Percentiles rank a stretch among this genome's conserved stretches.
These are phyloP conservation scores for Rousettus madagascariensis DNA, from an alignment of 2,797 vertebrate genomes.

Conservation along the genomic window DNA sequence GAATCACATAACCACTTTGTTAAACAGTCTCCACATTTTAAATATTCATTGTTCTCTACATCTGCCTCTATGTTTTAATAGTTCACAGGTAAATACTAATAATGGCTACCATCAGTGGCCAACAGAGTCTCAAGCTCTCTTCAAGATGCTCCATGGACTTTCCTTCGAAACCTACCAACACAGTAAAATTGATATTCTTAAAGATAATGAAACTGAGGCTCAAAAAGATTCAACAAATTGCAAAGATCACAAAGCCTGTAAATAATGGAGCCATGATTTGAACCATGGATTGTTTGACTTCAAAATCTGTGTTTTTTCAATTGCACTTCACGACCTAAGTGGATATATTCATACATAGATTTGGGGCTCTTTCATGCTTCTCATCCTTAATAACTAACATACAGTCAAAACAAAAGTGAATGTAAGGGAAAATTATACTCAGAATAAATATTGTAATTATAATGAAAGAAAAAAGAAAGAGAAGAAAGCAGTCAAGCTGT, in stretches of 20 bases:
- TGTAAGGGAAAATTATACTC: conserved; percentile 1
- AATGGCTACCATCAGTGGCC: background rate
- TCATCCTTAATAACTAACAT: conserved; percentile 5
- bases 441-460: conserved; percentile 39
- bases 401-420: conserved; percentile 49
- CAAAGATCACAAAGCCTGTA: background rate
- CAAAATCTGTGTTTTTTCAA: background rate
- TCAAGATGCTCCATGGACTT: background rate
- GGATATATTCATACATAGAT: background rate
- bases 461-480: conserved; percentile 21
- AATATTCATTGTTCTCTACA: background rate
- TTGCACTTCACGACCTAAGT: background rate
- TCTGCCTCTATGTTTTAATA: background rate
- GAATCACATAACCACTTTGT: background rate
- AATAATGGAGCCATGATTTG: background rate
- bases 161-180: background rate
- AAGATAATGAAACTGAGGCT: background rate
- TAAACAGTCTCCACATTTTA: background rate
- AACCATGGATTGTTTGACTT: background rate
- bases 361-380: background rate
- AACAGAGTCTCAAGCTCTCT: background rate
- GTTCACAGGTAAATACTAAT: background rate
- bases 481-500: conserved; percentile 37
- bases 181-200: background rate
- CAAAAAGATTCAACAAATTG: background rate